phyloP scores from a whole-genome alignment of 2,797 vertebrate genomes.

The Echiichthys vipera region DNA sequence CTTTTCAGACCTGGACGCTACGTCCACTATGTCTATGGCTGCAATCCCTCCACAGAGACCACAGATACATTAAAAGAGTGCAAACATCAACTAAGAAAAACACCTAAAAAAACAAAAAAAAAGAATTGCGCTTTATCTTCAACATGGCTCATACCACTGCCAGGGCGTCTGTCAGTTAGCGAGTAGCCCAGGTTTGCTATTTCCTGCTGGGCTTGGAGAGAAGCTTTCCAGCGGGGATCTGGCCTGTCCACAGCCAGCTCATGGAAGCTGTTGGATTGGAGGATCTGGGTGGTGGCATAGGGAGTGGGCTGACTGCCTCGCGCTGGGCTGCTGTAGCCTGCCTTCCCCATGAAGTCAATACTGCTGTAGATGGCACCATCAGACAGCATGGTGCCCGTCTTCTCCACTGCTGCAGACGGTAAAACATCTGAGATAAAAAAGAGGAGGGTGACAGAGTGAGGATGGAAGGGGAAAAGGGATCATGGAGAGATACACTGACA shows the following conservation, averaged over 20 bases:
- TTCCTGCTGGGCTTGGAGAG: slow-evolving; percentile 94
- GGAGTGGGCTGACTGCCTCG: slow-evolving; percentile 93
- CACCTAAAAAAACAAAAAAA: slow-evolving; percentile 4
- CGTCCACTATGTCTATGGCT: too few relatives aligned
- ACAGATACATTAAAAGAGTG: neutral
- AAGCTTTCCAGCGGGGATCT: slow-evolving; percentile 96
- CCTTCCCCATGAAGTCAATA: slow-evolving; percentile 97
- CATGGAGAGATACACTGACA: slow-evolving; percentile 69
- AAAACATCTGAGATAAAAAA: slow-evolving; percentile 87
- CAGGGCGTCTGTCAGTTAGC: slow-evolving; percentile 93
- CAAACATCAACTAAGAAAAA: slow-evolving; percentile 21
- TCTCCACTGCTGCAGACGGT: slow-evolving; percentile 92
- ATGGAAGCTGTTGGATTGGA: slow-evolving; percentile 98
- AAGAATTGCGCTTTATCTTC: slow-evolving; percentile 23
- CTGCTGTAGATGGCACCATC: slow-evolving; percentile 99
- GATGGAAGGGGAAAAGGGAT: slow-evolving; percentile 41
- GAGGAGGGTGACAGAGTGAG: slow-evolving; percentile 33
- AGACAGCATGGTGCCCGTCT: slow-evolving; percentile 96
- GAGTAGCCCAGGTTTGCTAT: slow-evolving; percentile 95
- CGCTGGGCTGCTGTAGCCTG: slow-evolving; percentile 93
- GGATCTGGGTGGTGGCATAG: slow-evolving; percentile 96
- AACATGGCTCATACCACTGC: slow-evolving; percentile 86
- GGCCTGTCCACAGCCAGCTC: slow-evolving; percentile 96
- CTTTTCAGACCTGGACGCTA: too few relatives aligned
- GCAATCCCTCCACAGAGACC: neutral